Evolutionary conservation across 2,888 invertebrate species (phyloP).

Genomic region (Leptinotarsa rubiginosa): DNA sequence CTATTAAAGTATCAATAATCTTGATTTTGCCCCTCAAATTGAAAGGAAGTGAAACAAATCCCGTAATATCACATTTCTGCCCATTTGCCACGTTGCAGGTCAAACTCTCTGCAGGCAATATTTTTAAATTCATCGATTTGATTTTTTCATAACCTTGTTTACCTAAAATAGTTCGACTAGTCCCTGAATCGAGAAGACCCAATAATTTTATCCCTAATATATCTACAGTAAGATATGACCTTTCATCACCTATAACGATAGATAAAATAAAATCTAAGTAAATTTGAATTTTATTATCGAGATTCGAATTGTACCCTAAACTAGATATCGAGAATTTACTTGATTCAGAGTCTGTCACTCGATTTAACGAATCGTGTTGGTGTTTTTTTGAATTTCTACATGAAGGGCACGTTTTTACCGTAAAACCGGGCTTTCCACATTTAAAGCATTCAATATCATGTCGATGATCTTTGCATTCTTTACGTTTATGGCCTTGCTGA

Average conservation of each 20-base stretch:
- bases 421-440: constrained; percentile 3
- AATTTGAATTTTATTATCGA: background rate
- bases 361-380: background rate
- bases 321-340: background rate
- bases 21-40: background rate
- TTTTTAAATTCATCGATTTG: constrained; percentile 3
- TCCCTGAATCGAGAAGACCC: background rate
- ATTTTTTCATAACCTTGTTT: background rate
- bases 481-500: background rate
- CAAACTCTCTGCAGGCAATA: background rate
- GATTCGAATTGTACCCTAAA: background rate
- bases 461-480: background rate
- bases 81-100: background rate
- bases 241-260: background rate
- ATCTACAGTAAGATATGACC: background rate
- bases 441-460: background rate
- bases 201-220: background rate
- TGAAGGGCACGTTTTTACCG: background rate
- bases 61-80: background rate
- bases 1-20: constrained; percentile 2
- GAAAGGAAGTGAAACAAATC: constrained; percentile 7
- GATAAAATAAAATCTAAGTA: background rate
- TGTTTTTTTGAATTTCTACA: background rate
- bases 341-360: background rate
- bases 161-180: background rate